Conservation (phyloP, 2,888 invertebrate species). For the Acleris cristana region DNA sequence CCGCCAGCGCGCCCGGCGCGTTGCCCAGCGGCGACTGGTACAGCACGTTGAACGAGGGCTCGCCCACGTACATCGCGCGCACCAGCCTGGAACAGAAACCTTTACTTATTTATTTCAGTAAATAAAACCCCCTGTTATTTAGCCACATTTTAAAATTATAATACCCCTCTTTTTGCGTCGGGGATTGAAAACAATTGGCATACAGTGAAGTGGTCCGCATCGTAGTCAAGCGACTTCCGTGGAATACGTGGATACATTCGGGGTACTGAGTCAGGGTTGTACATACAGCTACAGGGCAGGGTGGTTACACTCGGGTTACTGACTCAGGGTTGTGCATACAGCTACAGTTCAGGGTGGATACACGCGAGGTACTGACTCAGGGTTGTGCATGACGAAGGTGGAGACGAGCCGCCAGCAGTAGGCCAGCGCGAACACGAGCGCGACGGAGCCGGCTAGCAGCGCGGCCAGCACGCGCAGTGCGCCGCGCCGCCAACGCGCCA, state of each 20-base stretch:
- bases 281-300: too few relatives aligned
- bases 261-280: too few relatives aligned
- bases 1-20: conserved; percentile 70
- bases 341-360: too few relatives aligned
- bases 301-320: neutral
- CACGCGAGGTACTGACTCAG: conserved; percentile 59
- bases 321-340: too few relatives aligned
- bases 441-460: conserved; percentile 50
- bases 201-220: too few relatives aligned
- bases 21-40: conserved; percentile 78
- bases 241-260: too few relatives aligned
- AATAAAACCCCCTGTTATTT: neutral
- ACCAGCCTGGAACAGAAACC: conserved; percentile 54
- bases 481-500: conserved; percentile 58
- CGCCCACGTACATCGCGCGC: conserved; percentile 61
- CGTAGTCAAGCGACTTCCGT: too few relatives aligned
- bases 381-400: conserved; percentile 68
- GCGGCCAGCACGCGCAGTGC: conserved; percentile 54
- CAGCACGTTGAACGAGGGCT: conserved; percentile 69
- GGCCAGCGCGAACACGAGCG: conserved; percentile 47
- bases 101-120: neutral
- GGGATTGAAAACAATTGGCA: too few relatives aligned
- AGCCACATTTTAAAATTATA: too few relatives aligned
- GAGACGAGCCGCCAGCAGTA: conserved; percentile 68
- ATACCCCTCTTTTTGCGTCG: too few relatives aligned